Evolutionary conservation across 1,140 invertebrate species (phyloP).

Genomic region (Palaemon carinicauda): DNA sequence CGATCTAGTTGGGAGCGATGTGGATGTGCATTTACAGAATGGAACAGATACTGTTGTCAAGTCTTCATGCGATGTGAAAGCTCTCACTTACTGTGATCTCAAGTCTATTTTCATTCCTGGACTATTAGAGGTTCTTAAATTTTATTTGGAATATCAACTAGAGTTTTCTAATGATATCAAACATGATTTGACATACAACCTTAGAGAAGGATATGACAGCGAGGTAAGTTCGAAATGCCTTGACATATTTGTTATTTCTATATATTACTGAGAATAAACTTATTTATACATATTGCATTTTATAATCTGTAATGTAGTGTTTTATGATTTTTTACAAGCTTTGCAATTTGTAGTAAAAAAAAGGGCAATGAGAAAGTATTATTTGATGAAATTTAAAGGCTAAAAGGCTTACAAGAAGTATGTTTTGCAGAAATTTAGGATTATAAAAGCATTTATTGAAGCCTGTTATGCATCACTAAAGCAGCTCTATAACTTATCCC

Average conservation of each 20-base stretch:
- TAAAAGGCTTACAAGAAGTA: too few relatives aligned
- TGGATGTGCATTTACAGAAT: conserved; percentile 67
- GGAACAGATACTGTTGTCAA: conserved; percentile 83
- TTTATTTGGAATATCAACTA: conserved; percentile 94
- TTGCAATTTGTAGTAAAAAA: too few relatives aligned
- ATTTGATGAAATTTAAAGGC: too few relatives aligned
- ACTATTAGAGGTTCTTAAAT: conserved; percentile 84
- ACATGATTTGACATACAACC: conserved; percentile 94
- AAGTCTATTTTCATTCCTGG: conserved; percentile 93
- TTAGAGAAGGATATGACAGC: conserved; percentile 90
- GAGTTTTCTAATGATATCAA: conserved; percentile 93
- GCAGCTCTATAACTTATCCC: background rate
- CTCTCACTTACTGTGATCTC: conserved; percentile 93
- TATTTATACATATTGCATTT: too few relatives aligned
- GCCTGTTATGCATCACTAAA: too few relatives aligned
- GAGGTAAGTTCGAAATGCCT: conserved; percentile 69
- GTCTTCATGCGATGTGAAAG: conserved; percentile 93
- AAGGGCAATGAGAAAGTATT: too few relatives aligned
- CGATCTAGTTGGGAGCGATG: conserved; percentile 94
- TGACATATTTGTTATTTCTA: background rate
- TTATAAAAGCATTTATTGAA: too few relatives aligned
- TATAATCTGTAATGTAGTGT: too few relatives aligned
- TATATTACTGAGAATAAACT: too few relatives aligned
- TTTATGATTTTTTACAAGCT: too few relatives aligned
- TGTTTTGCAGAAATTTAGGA: too few relatives aligned